Evolutionary conservation across 2,797 vertebrate species (phyloP), one percentile per base, ranked within the genome.

Genomic region (Babyrousa celebensis): DNA sequence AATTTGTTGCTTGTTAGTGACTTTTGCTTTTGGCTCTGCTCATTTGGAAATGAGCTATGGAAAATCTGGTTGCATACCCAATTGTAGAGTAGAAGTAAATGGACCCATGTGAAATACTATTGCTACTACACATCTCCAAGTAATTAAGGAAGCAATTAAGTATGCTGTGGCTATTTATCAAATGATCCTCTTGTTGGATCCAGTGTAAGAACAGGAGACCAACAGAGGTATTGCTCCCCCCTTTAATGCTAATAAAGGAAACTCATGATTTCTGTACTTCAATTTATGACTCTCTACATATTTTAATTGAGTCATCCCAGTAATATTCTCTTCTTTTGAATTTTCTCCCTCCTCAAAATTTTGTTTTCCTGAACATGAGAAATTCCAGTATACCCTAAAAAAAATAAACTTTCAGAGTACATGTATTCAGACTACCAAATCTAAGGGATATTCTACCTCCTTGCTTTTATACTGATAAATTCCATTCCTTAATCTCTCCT

Each of bases 61-160:
- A 72, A 94, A 94, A n/a, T 18, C 25, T 92, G 12, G 11, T 67
- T 77, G 36, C 10, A 54, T 4, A 68, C 16, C 7, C 1, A 23
- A 72, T 75, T 29, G 20, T 84, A 88, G 74, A 75, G 36, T n/a
- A 89, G 63, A 90, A 78, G 70, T 88, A 70, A 92, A 85, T 43
- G n/a, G 70, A 62, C 74, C 85, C 70, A 23, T 79, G 93, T 63
- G 86, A 83, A 40, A 56, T 56, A 27, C 21, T 91, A 20, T 95
- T 89, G 79, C 43, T 70, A 56, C 36, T 85, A 29, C 70, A 85
- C 78, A 94, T 91, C 65, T 97, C 82, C 6, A 32, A 85, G 83
- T 96, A 89, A 96, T 96, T 96, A 97, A 94, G 52, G 15, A 85
- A 17, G 67, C 85, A 95, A 96, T 91, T 93, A 95, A 93, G 58